These are phyloP conservation scores for Anableps anableps DNA, from an alignment of 2,797 vertebrate genomes.

Conservation along the genomic window DNA sequence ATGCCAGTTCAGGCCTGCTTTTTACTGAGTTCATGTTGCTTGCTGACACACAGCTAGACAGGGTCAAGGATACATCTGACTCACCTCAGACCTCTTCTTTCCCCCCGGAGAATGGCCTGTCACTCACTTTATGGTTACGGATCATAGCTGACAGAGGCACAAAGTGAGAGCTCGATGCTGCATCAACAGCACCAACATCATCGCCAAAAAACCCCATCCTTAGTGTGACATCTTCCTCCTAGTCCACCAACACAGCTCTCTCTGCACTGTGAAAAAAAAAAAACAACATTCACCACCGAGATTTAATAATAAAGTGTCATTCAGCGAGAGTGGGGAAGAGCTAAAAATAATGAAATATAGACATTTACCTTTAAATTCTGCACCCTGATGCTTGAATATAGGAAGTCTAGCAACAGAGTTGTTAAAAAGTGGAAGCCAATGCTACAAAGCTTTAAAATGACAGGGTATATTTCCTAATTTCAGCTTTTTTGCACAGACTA, in stretches of 20 bases:
- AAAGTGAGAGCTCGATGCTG: conserved; percentile 77
- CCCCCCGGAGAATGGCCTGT: conserved; percentile 74
- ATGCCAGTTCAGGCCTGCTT: conserved; percentile 59
- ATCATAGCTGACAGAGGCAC: conserved; percentile 81
- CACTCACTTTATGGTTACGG: conserved; percentile 79
- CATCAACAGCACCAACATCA: conserved; percentile 78
- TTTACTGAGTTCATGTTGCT: conserved; percentile 70
- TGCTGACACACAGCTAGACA: conserved; percentile 71
- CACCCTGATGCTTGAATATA: conserved; percentile 41
- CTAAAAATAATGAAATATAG: conserved; percentile 71
- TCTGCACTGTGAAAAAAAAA: conserved; percentile 49
- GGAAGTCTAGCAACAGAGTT: conserved; percentile 50
- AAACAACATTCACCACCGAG: conserved; percentile 61
- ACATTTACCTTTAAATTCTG: conserved; percentile 67
- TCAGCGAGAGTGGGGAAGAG: conserved; percentile 47
- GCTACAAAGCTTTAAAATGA: conserved; percentile 57
- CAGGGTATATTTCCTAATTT: conserved; percentile 56
- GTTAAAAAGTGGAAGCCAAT: conserved; percentile 49
- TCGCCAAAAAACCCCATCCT: conserved; percentile 78
- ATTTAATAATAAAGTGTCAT: conserved; percentile 73
- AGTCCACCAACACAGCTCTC: conserved; percentile 61
- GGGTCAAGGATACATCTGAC: conserved; percentile 78
- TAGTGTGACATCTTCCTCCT: conserved; percentile 80
- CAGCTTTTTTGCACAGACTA: conserved; percentile 32
- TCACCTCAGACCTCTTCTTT: conserved; percentile 77